phyloP scores from a whole-genome alignment of 2,797 vertebrate species.

The Tinamus major region DNA sequence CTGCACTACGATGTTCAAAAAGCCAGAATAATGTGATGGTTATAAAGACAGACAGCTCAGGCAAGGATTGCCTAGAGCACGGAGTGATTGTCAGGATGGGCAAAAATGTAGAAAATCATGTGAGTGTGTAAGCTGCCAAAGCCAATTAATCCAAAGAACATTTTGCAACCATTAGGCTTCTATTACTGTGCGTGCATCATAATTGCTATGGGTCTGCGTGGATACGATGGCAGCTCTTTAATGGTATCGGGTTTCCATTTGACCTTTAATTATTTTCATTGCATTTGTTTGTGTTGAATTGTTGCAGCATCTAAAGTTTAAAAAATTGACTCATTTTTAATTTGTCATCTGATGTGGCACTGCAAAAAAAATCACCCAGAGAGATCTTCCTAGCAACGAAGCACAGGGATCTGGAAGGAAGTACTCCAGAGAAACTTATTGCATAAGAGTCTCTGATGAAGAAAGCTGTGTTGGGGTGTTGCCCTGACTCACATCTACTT shows the following conservation, averaged over 20 bases:
- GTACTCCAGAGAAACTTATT: background rate
- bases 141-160: slow-evolving; percentile 72
- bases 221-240: slow-evolving; percentile 37
- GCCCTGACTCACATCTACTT: background rate
- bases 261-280: slow-evolving; percentile 51
- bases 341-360: background rate
- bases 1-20: slow-evolving; percentile 71
- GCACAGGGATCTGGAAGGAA: background rate
- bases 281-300: slow-evolving; percentile 13
- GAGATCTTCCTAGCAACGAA: background rate
- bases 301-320: background rate
- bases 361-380: background rate
- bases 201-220: slow-evolving; percentile 31
- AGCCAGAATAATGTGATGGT: slow-evolving; percentile 77
- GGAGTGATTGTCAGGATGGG: slow-evolving; percentile 75
- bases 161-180: slow-evolving; percentile 72
- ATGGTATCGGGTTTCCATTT: background rate
- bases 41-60: slow-evolving; percentile 75
- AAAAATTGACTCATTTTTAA: slow-evolving; percentile 10
- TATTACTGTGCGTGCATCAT: slow-evolving; percentile 50
- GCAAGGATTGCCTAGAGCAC: slow-evolving; percentile 72
- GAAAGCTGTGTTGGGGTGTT: background rate
- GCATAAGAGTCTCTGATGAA: background rate
- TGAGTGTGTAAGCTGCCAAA: slow-evolving; percentile 79
- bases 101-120: slow-evolving; percentile 76